phyloP scores from a whole-genome alignment of 2,888 invertebrate genomes.

The Microctonus hyperodae region DNA sequence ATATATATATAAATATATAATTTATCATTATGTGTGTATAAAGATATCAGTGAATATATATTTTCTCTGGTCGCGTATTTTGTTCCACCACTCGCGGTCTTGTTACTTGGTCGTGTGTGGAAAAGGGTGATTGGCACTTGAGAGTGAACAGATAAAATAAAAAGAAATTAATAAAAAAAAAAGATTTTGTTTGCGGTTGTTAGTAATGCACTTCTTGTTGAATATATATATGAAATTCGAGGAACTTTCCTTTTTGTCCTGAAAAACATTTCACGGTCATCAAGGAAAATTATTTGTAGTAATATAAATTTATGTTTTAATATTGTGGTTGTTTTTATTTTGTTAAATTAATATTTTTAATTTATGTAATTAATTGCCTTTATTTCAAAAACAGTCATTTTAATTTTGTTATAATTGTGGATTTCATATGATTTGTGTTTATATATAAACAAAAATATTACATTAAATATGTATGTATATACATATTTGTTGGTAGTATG shows the following conservation, averaged over 20 bases:
- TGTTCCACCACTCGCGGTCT: conserved; percentile 1
- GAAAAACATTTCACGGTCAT: background rate
- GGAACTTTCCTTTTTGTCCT: background rate
- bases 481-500: conserved; percentile 32
- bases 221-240: conserved; percentile 41
- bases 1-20: background rate
- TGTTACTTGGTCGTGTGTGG: background rate
- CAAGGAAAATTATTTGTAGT: background rate
- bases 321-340: background rate
- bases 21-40: background rate
- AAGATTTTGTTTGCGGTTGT: conserved; percentile 3
- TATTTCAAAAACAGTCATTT: background rate
- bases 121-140: background rate
- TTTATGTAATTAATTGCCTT: background rate
- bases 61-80: conserved; percentile 23
- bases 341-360: background rate
- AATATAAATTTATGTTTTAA: background rate
- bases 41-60: background rate
- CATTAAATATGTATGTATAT: background rate
- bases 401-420: background rate
- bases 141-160: background rate
- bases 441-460: too few species aligned
- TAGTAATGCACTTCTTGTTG: background rate
- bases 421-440: background rate
- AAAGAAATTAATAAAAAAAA: background rate